Evolutionary conservation across 30 jellyfish, hydroid and myxozoan genomes (phyloP), one percentile per base, ranked within the genome.

Genomic region (Cassiopea xamachana): DNA sequence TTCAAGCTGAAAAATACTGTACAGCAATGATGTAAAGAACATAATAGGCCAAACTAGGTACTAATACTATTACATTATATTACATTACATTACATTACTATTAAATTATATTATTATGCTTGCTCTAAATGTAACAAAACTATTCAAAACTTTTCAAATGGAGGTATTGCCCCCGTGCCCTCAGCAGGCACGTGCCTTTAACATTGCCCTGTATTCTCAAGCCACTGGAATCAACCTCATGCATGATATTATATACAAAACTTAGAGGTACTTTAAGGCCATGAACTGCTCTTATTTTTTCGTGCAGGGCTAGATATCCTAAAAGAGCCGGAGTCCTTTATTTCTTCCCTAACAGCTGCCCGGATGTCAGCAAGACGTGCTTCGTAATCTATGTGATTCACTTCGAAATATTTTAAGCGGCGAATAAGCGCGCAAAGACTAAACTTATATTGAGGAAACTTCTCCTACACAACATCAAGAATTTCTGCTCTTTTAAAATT

Each of bases 301-400:
- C n/a, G 50, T 19, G 39, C 96, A 89, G 70, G 81, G 96, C 94
- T 14, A 94, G 79, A 55, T 89, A 79, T 48, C 96, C 96, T 4
- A 79, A 68, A 46, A 80, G 83, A 48, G 16, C 96, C 96, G 16
- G 96, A 94, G 43, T 94, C 96, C 7, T 81, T 60, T 13, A 80
- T 55, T 87, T 90, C 97, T 27, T 75, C 70, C 13, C 39, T 44
- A 62, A 90, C 85, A 2, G 71, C 94, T 1, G 76, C 85, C 62
- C 70, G 49, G 6, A 77, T 82, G 1, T 90, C 59, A 4, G 69
- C 90, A 7, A 81, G 46, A 2, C 95, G 0, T 4, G 85, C 86
- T 4, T 59, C 60, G 51, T 5, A 45, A 82, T 90, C 94, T 10
- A 61, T 84, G 79, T 74, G 75, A 48, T 7, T 9, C 18, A 90